A percentile compares a stretch with the other conserved stretches of the same genome.
phyloP scores from a whole-genome alignment of 2,113 vertebrate species.

The Rhea pennata region DNA sequence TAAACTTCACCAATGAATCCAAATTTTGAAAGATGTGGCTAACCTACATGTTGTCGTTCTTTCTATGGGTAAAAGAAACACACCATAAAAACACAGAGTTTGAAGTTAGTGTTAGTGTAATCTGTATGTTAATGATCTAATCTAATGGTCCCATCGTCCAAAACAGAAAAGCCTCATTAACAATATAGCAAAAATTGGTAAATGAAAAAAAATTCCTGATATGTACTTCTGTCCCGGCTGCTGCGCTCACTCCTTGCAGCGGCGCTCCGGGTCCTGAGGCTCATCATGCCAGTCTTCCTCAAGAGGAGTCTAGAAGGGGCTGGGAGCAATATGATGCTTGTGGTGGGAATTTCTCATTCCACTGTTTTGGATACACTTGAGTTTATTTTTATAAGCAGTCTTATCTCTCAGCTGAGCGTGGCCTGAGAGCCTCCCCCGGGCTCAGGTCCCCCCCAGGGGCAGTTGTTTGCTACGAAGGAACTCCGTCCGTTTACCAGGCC shows the following conservation, averaged over 20 bases:
- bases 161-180: background rate
- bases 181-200: background rate
- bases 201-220: background rate
- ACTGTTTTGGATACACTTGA: background rate
- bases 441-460: rapidly evolving
- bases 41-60: background rate
- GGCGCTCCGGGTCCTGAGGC: background rate
- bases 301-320: background rate
- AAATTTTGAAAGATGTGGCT: background rate
- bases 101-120: background rate
- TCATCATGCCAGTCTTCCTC: background rate
- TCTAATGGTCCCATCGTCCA: background rate
- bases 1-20: background rate
- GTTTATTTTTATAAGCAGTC: background rate
- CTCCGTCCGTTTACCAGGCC: rapidly evolving
- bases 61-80: background rate
- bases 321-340: background rate
- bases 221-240: background rate
- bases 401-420: background rate
- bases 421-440: rapidly evolving
- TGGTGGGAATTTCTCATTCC: no score
- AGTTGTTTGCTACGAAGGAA: background rate
- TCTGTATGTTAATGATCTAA: background rate
- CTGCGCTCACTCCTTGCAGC: background rate
- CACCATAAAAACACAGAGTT: background rate